A percentile compares a stretch with the other conserved stretches of the same genome.
Conservation (phyloP, 2,797 vertebrate species). For the Cyprinodon diabolis region DNA sequence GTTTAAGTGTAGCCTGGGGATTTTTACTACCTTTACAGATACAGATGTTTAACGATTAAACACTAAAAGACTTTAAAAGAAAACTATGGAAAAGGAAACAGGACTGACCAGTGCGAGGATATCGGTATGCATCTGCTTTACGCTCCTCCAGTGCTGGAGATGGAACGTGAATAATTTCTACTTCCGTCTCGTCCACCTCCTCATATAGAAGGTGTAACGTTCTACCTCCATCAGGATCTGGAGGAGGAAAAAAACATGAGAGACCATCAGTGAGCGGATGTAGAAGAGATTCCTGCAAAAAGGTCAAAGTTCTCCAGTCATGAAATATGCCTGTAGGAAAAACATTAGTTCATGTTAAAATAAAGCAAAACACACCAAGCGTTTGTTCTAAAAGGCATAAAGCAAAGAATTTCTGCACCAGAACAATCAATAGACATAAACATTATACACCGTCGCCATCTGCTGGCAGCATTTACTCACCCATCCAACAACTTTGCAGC, state of each 20-base stretch:
- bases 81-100: neutral
- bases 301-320: too few relatives aligned
- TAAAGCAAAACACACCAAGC: too few relatives aligned
- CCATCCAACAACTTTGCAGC: too few relatives aligned
- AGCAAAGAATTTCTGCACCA: too few relatives aligned
- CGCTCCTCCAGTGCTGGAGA: slow-evolving; percentile 95
- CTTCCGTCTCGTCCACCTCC: slow-evolving; percentile 96
- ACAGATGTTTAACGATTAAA: neutral
- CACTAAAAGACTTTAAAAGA: neutral
- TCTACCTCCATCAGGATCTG: slow-evolving; percentile 86
- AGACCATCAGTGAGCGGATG: neutral
- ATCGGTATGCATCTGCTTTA: slow-evolving; percentile 96
- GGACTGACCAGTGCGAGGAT: slow-evolving; percentile 91
- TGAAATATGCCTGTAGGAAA: too few relatives aligned
- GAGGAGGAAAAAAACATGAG: neutral
- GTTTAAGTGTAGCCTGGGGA: slow-evolving; percentile 91
- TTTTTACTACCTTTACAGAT: slow-evolving; percentile 91
- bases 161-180: slow-evolving; percentile 96
- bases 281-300: neutral
- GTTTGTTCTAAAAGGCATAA: too few relatives aligned
- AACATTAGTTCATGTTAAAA: too few relatives aligned
- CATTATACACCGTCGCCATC: too few relatives aligned
- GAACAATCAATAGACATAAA: too few relatives aligned
- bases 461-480: too few relatives aligned
- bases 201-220: slow-evolving; percentile 91